phyloP scores from a whole-genome alignment of 2,113 vertebrate species.

The Megaleporinus macrocephalus region DNA sequence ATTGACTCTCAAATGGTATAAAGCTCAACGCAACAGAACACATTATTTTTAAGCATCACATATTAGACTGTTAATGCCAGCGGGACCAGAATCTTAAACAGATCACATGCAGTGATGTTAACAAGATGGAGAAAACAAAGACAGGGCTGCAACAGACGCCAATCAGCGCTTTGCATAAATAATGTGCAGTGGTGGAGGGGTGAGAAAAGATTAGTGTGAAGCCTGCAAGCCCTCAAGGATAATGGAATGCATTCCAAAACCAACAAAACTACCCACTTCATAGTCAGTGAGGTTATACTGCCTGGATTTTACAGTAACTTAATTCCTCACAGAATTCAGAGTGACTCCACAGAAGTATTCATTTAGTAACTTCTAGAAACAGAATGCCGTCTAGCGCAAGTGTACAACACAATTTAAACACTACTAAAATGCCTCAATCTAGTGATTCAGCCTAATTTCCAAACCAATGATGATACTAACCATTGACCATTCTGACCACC shows the following conservation, averaged over 20 bases:
- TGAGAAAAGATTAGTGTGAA: conserved; percentile 6
- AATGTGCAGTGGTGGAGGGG: background rate
- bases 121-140: background rate
- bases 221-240: background rate
- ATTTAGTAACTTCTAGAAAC: background rate
- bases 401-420: background rate
- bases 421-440: background rate
- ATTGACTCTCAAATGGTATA: background rate
- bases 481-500: background rate
- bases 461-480: too few relatives aligned
- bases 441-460: too few relatives aligned
- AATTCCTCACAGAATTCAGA: background rate
- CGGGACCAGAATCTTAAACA: conserved; percentile 15
- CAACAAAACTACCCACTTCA: background rate
- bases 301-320: background rate
- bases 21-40: background rate
- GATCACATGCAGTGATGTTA: background rate
- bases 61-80: background rate
- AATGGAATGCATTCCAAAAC: background rate
- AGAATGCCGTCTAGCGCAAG: background rate
- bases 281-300: background rate
- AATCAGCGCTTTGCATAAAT: conserved; percentile 13
- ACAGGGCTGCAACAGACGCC: background rate
- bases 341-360: background rate
- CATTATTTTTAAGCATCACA: conserved; percentile 1